A percentile compares a stretch with the other conserved stretches of the same genome.
Evolutionary conservation across 2,113 vertebrate species (phyloP).

Genomic region (Zapus hudsonius): DNA sequence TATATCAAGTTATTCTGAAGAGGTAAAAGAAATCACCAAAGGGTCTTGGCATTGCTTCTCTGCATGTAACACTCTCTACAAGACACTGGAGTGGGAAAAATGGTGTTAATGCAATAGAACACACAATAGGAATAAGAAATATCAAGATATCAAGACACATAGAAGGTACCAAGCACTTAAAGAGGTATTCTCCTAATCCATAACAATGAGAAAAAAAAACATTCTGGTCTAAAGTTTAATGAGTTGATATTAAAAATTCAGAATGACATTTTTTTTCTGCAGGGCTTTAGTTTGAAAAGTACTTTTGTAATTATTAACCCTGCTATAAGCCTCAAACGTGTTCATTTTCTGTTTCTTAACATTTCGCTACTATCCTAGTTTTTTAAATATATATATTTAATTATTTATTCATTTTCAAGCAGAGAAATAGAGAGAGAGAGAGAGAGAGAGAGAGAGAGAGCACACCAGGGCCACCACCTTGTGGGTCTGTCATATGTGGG

Average conservation of each 20-base stretch:
- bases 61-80: background rate
- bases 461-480: too few relatives aligned
- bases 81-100: background rate
- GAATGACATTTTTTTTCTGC: background rate
- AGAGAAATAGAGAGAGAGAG: too few relatives aligned
- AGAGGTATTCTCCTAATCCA: background rate
- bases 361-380: background rate
- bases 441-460: too few relatives aligned
- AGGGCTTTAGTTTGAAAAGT: background rate
- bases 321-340: background rate
- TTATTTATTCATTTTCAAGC: too few relatives aligned
- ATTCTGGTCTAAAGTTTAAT: background rate
- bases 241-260: conserved; percentile 21
- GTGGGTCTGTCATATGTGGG: too few relatives aligned
- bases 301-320: background rate
- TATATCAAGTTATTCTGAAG: conserved; percentile 58
- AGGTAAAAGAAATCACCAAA: conserved; percentile 67
- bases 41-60: background rate
- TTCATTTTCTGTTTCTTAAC: conserved; percentile 20
- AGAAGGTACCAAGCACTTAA: background rate
- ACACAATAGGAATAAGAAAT: conserved; percentile 30
- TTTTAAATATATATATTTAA: background rate
- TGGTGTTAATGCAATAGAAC: background rate
- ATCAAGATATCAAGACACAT: background rate
- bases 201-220: background rate